Evolutionary conservation across 2,888 invertebrate genomes (phyloP), one percentile per base, ranked within the genome.

Genomic region (Drosophila kambysellisi): DNA sequence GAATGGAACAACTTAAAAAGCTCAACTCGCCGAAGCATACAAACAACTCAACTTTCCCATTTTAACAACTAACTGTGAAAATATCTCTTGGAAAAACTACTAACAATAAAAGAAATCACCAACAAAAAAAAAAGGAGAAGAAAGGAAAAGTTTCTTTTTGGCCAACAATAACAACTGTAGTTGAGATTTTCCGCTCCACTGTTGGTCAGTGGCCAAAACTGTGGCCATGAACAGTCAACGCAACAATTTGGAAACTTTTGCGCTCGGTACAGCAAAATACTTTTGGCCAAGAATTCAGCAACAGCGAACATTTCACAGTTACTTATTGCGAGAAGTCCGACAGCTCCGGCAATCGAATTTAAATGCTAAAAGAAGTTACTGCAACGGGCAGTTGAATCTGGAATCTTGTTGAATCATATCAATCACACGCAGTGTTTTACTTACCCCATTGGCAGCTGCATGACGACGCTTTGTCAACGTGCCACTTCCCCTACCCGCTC

Each of bases 381-480:
- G 29, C 51, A 41, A 15, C 64, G 9, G 9, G 39, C 60, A 52
- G 20, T 58, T 25, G 25, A 25, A 25, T 43, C 48, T 58, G 2
- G 25, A 25, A 25, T 43, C 48, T 62, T 52, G 56, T 74, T 54
- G 65, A 74, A 69, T 56, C 72, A 83, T 79, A 87, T 91, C 83
- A 91, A 90, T 87, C 87, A 91, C 76, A 78, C 86, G 83, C 71
- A 72, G 59, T 68, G 86, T 73, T 70, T 57, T 51, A 88, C 91
- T 82, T 75, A 85, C 91, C 86, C 81, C 90, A 74, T 73, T 82
- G 64, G 67, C 59, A 59, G 81, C 66, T 62, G 75, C 56, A 63
- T 74, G 64, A 15, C 90, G 87, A 11, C 91, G 80, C 74, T 79
- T 90, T 62, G 74, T 70, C 75, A 64, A 53, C 69, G 56, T 70